A percentile compares a stretch with the other conserved stretches of the same genome.
phyloP scores from a whole-genome alignment of 2,797 vertebrate genomes.

The Australoheros facetus region DNA sequence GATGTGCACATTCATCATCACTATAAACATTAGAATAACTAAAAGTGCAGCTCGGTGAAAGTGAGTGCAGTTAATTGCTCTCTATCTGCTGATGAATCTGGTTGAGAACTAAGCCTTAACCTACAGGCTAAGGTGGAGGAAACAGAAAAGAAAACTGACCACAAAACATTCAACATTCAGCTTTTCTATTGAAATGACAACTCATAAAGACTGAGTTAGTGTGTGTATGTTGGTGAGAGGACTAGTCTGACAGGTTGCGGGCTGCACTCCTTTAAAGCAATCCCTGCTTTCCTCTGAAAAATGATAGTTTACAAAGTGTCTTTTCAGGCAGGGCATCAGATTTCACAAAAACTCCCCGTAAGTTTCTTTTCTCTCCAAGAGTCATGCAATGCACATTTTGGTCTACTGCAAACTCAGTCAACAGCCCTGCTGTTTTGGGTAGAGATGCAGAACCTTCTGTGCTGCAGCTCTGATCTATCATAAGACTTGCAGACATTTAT shows the following conservation, averaged over 20 bases:
- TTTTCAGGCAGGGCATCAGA: not conserved
- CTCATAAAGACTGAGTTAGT: not conserved
- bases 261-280: too few species aligned
- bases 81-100: not conserved
- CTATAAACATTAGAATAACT: not conserved
- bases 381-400: not conserved
- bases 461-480: too few species aligned
- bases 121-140: not conserved
- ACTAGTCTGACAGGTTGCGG: too few species aligned
- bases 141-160: not conserved
- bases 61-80: slow-evolving; percentile 8
- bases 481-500: too few species aligned
- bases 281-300: not conserved
- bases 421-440: too few species aligned
- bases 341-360: not conserved
- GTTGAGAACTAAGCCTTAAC: slow-evolving; percentile 32
- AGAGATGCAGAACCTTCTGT: too few species aligned
- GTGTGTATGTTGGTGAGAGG: not conserved
- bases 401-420: too few species aligned
- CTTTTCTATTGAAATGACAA: accelerated
- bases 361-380: not conserved
- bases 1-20: not conserved
- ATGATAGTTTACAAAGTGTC: not conserved
- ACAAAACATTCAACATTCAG: not conserved
- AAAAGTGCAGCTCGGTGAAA: not conserved